A percentile compares a stretch with the other conserved stretches of the same genome.
These are phyloP conservation scores for Ciconia stormi DNA, from an alignment of 2,113 vertebrate genomes.

Conservation along the genomic window DNA sequence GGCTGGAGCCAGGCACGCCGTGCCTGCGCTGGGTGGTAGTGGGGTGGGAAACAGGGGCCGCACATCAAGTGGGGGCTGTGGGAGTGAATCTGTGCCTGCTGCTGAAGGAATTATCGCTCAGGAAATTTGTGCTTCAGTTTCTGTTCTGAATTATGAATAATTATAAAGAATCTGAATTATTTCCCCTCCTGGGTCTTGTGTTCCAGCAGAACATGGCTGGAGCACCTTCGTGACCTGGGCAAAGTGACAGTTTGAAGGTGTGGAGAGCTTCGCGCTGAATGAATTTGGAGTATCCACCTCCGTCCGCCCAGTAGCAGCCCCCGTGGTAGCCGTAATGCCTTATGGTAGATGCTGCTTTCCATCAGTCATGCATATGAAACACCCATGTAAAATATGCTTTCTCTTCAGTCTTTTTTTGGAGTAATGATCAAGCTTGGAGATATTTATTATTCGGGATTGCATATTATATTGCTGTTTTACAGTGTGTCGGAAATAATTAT, in stretches of 20 bases:
- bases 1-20: neutral
- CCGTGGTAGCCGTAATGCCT: accelerated
- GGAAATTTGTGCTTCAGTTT: neutral
- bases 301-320: neutral
- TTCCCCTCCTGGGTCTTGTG: neutral
- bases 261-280: neutral
- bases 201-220: neutral
- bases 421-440: neutral
- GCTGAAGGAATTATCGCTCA: neutral
- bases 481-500: slow-evolving; percentile 36
- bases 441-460: neutral
- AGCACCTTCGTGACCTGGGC: neutral
- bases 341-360: neutral
- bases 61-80: neutral
- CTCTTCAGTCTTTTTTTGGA: neutral
- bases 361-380: neutral
- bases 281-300: neutral
- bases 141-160: neutral
- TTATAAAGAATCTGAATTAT: neutral
- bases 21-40: accelerated
- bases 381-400: neutral
- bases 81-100: neutral
- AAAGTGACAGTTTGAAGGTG: neutral
- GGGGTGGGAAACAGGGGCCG: neutral
- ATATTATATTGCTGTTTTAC: neutral